These are phyloP conservation scores for Pterobdella sp. DNA, from an alignment of 2,888 invertebrate species.

Conservation along the genomic window DNA sequence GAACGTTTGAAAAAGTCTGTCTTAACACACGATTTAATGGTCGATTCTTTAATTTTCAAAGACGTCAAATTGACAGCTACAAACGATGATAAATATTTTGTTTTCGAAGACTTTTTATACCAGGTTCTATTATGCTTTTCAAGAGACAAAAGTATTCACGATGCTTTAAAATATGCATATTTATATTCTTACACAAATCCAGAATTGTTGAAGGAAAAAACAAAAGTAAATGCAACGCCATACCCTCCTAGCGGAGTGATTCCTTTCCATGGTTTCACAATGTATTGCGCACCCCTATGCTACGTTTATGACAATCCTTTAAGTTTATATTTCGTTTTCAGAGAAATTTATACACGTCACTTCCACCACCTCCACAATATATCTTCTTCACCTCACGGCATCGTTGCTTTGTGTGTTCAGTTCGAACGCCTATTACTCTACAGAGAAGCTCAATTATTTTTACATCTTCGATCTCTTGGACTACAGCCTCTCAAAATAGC, in stretches of 20 bases:
- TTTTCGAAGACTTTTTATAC: constrained; percentile 88
- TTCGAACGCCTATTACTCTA: constrained; percentile 82
- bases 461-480: constrained; percentile 76
- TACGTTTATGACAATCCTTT: constrained; percentile 82
- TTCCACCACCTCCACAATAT: constrained; percentile 86
- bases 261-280: constrained; percentile 91
- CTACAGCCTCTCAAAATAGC: constrained; percentile 82
- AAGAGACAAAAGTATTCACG: constrained; percentile 59
- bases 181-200: constrained; percentile 65
- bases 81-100: constrained; percentile 94
- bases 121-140: constrained; percentile 80
- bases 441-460: constrained; percentile 81
- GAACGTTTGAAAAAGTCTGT: constrained; percentile 72
- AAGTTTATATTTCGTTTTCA: constrained; percentile 77
- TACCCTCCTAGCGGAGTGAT: constrained; percentile 90
- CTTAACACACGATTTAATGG: constrained; percentile 78
- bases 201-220: constrained; percentile 55
- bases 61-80: constrained; percentile 90
- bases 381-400: constrained; percentile 74
- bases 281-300: constrained; percentile 93
- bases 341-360: constrained; percentile 80
- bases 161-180: constrained; percentile 58
- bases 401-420: constrained; percentile 76
- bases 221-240: constrained; percentile 56
- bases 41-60: constrained; percentile 87